Evolutionary conservation across 37 sponge, comb jelly and placozoan genomes (phyloP).

Genomic region (Hexactinellida sp.): DNA sequence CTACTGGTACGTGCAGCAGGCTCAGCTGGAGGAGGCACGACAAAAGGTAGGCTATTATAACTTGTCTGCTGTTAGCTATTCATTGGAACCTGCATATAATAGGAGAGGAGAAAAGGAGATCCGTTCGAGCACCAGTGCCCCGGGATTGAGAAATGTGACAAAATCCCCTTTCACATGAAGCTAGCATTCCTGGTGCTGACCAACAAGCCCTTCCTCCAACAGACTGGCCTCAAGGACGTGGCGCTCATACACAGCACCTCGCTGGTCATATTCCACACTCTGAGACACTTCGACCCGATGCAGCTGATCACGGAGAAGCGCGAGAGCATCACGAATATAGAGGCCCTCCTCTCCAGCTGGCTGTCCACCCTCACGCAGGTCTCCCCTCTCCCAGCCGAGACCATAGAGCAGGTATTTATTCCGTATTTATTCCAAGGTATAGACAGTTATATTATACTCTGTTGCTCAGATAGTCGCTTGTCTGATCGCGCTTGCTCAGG

Average conservation of each 20-base stretch:
- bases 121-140: conserved; percentile 9
- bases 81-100: background rate
- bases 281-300: conserved; percentile 65
- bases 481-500: conserved; percentile 31
- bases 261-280: conserved; percentile 22
- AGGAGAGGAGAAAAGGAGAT: conserved; percentile 11
- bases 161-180: background rate
- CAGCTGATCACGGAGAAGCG: conserved; percentile 57
- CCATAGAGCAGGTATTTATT: conserved; percentile 10
- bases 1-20: conserved; percentile 42
- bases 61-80: background rate
- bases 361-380: conserved; percentile 20
- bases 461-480: conserved; percentile 19
- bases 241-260: background rate
- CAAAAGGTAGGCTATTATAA: background rate
- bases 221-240: background rate
- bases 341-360: conserved; percentile 75
- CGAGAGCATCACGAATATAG: conserved; percentile 72
- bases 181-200: background rate
- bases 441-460: too few species aligned
- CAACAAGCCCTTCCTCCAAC: background rate
- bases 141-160: conserved; percentile 4
- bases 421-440: too few species aligned
- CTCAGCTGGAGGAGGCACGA: conserved; percentile 13
- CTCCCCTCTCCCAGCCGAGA: background rate